These are phyloP conservation scores for Donacobius atricapilla DNA, from an alignment of 2,113 vertebrate species.

Conservation along the genomic window DNA sequence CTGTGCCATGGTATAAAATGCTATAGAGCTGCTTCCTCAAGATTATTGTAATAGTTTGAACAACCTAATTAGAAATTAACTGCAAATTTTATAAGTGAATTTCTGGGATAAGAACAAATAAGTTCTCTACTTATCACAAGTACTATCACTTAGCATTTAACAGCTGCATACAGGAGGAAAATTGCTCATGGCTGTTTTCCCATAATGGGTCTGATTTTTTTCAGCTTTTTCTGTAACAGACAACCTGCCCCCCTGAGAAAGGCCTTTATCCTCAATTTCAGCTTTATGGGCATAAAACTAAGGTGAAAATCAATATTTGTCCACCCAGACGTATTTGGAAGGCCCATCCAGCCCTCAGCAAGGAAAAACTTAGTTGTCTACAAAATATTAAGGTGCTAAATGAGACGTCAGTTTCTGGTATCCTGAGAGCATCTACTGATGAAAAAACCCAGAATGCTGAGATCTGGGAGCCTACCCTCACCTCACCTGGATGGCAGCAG, in stretches of 20 bases:
- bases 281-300: not conserved
- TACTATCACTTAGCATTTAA: not conserved
- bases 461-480: rapidly evolving
- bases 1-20: not conserved
- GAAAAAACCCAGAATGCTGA: not conserved
- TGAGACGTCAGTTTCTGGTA: not conserved
- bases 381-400: not conserved
- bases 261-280: not conserved
- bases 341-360: not conserved
- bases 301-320: not conserved
- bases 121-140: not conserved
- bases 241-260: not conserved
- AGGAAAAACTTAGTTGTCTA: not conserved
- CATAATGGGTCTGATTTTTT: not conserved
- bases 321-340: not conserved
- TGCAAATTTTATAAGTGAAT: not conserved
- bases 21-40: not conserved
- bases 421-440: not conserved
- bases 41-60: not conserved
- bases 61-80: slow-evolving; percentile 6
- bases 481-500: not conserved
- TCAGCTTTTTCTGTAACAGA: not conserved
- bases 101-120: not conserved
- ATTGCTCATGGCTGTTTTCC: not conserved
- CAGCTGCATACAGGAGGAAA: not conserved